These are phyloP conservation scores for Melozone crissalis DNA, from an alignment of 2,113 vertebrate genomes.

Conservation along the genomic window DNA sequence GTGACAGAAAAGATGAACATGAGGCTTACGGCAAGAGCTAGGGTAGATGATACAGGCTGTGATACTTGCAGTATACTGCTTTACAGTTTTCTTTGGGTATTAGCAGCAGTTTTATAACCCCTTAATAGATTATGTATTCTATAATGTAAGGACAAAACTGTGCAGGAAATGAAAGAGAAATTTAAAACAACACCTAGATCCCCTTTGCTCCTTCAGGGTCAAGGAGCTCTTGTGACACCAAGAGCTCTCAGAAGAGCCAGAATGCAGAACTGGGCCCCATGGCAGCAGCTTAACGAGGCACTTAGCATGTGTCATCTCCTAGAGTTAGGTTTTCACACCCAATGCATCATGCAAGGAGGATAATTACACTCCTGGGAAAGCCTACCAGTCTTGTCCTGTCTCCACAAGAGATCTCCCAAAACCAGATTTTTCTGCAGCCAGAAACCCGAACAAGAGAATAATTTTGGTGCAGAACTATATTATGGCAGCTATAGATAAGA, in stretches of 20 bases:
- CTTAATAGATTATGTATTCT: neutral
- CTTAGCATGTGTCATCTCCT: neutral
- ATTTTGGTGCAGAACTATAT: neutral
- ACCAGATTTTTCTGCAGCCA: neutral
- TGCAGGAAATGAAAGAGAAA: neutral
- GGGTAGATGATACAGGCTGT: neutral
- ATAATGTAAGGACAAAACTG: neutral
- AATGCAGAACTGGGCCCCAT: neutral
- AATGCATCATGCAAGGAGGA: neutral
- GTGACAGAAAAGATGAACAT: neutral
- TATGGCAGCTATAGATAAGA: neutral
- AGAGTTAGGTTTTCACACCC: slow-evolving; percentile 21
- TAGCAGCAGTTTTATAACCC: neutral
- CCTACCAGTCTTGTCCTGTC: neutral
- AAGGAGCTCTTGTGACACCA: neutral
- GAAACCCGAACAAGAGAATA: neutral
- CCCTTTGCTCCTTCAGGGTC: neutral
- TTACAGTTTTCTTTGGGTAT: neutral
- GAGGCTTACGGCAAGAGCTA: neutral
- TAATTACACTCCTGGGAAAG: slow-evolving; percentile 41
- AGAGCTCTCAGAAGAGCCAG: neutral
- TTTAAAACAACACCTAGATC: neutral
- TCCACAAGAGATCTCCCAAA: neutral
- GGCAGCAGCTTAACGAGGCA: slow-evolving; percentile 27
- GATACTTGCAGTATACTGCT: neutral